Evolutionary conservation across 1,140 invertebrate species (phyloP).

Genomic region (Zaprionus africanus): DNA sequence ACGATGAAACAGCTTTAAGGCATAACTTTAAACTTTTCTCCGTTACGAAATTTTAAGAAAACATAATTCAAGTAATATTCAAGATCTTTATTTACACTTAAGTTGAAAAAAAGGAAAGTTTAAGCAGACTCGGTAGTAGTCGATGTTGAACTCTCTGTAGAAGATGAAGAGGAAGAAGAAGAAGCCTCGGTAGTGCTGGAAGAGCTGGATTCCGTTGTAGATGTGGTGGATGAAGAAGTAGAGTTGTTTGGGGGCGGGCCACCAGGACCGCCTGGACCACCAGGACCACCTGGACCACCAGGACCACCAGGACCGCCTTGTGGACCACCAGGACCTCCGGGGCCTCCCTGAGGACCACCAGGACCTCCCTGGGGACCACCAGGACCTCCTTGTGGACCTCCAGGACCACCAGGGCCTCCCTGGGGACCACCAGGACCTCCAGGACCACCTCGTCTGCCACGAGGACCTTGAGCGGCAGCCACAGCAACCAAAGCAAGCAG

Average conservation of each 20-base stretch:
- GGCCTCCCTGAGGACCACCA: not conserved
- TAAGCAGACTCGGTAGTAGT: not conserved
- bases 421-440: not conserved
- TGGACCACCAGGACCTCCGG: not conserved
- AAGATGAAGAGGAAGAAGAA: not conserved
- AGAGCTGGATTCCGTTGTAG: constrained; percentile 1
- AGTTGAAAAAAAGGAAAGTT: not conserved
- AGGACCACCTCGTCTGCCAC: not conserved
- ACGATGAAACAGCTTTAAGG: too few relatives aligned
- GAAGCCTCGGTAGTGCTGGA: not conserved
- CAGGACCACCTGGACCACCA: not conserved
- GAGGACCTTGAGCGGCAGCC: constrained; percentile 16
- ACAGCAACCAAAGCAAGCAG: constrained; percentile 23
- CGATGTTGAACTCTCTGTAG: not conserved
- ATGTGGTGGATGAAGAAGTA: not conserved
- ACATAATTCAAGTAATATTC: too few relatives aligned
- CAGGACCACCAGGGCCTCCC: too few relatives aligned
- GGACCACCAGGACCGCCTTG: not conserved
- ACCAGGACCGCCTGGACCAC: constrained; percentile 1
- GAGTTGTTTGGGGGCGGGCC: not conserved
- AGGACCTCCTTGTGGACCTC: too few relatives aligned
- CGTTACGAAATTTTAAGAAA: too few relatives aligned
- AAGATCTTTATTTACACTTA: too few relatives aligned
- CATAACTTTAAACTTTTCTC: too few relatives aligned
- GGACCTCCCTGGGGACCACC: not conserved